These are phyloP conservation scores for Callionymus lyra DNA, from an alignment of 2,113 vertebrate genomes.

Conservation along the genomic window DNA sequence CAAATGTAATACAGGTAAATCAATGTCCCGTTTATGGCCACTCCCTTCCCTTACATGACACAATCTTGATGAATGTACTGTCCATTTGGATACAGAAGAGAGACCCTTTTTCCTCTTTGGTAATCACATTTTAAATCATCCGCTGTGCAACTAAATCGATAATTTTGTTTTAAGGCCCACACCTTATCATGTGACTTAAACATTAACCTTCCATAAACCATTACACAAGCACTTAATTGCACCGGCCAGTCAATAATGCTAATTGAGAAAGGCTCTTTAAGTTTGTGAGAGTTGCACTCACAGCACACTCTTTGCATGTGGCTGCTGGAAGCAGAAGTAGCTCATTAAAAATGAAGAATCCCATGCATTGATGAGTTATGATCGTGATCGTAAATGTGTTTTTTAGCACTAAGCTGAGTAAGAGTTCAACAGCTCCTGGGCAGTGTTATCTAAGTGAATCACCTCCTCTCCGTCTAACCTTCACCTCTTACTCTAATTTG, in stretches of 20 bases:
- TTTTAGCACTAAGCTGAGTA: constrained; percentile 80
- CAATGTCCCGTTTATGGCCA: too few relatives aligned
- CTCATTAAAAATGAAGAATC: constrained; percentile 82
- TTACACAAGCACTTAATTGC: constrained; percentile 86
- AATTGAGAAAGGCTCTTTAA: constrained; percentile 70
- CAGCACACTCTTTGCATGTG: constrained; percentile 75
- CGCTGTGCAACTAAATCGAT: constrained; percentile 84
- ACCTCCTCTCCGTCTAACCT: constrained; percentile 74
- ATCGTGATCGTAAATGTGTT: constrained; percentile 75
- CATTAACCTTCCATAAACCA: constrained; percentile 99
- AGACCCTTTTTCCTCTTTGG: constrained; percentile 20
- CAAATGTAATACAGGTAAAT: too few relatives aligned
- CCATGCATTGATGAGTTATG: constrained; percentile 80
- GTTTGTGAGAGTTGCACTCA: constrained; percentile 79
- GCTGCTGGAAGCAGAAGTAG: constrained; percentile 78
- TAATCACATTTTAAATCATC: constrained; percentile 74
- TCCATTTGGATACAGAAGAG: too few relatives aligned
- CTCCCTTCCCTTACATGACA: too few relatives aligned
- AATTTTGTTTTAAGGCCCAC: constrained; percentile 90
- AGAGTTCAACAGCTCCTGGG: constrained; percentile 86
- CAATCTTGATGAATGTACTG: too few relatives aligned
- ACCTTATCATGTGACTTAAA: constrained; percentile 85
- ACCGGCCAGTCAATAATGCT: constrained; percentile 88
- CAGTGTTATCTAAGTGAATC: constrained; percentile 92
- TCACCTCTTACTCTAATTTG: constrained; percentile 78